Evolutionary conservation across 2,888 invertebrate species (phyloP).

Genomic region (Pimpla rufipes): DNA sequence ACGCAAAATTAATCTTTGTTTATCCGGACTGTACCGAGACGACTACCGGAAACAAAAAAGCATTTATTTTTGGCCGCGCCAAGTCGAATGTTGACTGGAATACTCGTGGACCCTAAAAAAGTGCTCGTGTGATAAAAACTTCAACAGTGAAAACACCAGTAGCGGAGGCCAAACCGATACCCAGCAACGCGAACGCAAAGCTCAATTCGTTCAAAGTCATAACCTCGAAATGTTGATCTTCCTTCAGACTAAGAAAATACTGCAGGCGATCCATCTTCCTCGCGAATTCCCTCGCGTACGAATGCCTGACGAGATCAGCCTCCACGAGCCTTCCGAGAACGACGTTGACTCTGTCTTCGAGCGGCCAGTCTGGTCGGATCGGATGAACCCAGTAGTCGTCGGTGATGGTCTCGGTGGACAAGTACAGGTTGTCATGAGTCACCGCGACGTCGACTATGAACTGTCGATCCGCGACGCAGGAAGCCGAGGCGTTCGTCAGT

Average conservation of each 20-base stretch:
- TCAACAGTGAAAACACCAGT: neutral
- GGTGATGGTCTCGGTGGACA: too few relatives aligned
- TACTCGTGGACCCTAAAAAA: too few relatives aligned
- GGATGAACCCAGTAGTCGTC: neutral
- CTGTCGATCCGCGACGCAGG: too few relatives aligned
- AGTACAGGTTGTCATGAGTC: too few relatives aligned
- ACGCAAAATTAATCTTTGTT: too few relatives aligned
- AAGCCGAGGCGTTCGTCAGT: too few relatives aligned
- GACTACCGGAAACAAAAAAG: too few relatives aligned
- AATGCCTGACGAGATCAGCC: neutral
- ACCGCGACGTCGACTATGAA: too few relatives aligned
- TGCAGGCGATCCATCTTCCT: neutral
- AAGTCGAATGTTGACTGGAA: too few relatives aligned
- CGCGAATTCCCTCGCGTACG: neutral
- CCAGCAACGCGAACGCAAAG: neutral
- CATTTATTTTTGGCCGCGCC: too few relatives aligned
- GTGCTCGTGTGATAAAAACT: too few relatives aligned
- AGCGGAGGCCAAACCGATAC: neutral
- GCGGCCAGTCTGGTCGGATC: neutral
- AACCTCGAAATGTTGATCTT: neutral
- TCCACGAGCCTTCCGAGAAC: neutral
- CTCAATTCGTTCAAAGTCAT: neutral
- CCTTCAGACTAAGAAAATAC: neutral
- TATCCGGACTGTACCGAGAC: too few relatives aligned
- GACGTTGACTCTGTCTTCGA: neutral